Evolutionary conservation across 2,888 invertebrate genomes (phyloP), one percentile per base, ranked within the genome.

Genomic region (Melanostoma mellinum): DNA sequence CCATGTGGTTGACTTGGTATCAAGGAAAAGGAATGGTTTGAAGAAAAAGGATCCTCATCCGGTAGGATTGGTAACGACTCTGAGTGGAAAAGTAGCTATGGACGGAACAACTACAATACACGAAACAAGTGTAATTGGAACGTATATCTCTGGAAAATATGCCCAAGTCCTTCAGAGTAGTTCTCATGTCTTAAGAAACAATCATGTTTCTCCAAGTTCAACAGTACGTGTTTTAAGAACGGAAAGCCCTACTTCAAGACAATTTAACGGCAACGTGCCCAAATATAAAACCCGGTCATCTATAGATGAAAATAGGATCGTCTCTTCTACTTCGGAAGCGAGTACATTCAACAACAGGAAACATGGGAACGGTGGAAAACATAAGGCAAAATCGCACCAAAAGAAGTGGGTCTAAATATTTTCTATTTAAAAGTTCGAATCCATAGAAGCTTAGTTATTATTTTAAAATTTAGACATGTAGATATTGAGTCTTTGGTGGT

Each of bases 51-150:
- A 94, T 74, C 93, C 94, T 36, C 95, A 95, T 89, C 96, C 96
- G 0, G 93, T 96, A 1, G 97, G 97, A 4, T 92, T 97, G 71
- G 96, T 97, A 0, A 96, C 97, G 4, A 96, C 95, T 87, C 93
- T 97, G 65, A 96, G 96, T 52, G 97, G 97, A 32, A 97, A 96
- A 4, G 94, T 96, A 73, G 94, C 97, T 3, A 95, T 95, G 89
- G 96, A 96, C 88, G 97, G 97, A 1, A 91, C 95, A 2, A 97
- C 97, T 4, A 97, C 97, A 0, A 94, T 97, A 4, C 96, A 96
- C 88, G 97, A 97, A 91, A 97, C 97, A 0, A 96, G 95, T 89
- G 96, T 97, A n/a, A 95, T 97, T 87, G 96, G 97, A 35, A 97
- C 97, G 3, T 96, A 95, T 89, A 96, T 97, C 87, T 95, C 95